Base-by-base conservation (phyloP, 2,888 invertebrate species). In the Drosophila colorata region DNA sequence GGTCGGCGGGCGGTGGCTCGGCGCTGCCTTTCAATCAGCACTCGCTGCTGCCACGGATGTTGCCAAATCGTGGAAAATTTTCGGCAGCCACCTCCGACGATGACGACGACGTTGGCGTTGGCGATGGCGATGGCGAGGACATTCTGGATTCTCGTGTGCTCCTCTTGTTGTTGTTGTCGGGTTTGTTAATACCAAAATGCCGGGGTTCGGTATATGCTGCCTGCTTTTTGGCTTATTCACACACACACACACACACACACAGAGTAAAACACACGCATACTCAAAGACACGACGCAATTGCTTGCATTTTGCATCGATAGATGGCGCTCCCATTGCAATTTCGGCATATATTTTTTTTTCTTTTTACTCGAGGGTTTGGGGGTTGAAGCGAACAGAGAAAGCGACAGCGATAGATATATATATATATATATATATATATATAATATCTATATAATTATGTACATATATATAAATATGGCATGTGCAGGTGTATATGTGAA, bases 61-160 rank as follows among this genome's bases (percentile, higher is more conserved):
- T 74, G 77, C 74, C 73, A 71, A 73, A 70, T 80, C 78, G 77
- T 79, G 80, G 73, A 76, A 79, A 69, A 70, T 78, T 78, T 82
- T 80, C 78, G 82, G 78, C 74, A 79, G 49, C 59, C 43, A 53
- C 53, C 58, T 28, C 46, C 71, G 63, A 55, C 65, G 44, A 61
- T 75, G 57, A 55, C 38, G 37, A 47, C 52, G 52, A 55, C 25
- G 23, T 40, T 41, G 53, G 57, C 52, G 31, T 14, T 33, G 18
- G 40, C 51, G 40, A 37, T 18, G 51, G 51, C 51, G 51, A 37
- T 28, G 51, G 51, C 51, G 51, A 59, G 35, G 44, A 68, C 35
- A 72, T 41, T 74, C 47, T 41, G 20, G 56, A 60, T 52, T 61
- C 53, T 61, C 64, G 47, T 33, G 52, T 60, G 41, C n/a, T 47